These are phyloP conservation scores for Eospalax fontanierii DNA, from an alignment of 2,797 vertebrate genomes.

Conservation along the genomic window DNA sequence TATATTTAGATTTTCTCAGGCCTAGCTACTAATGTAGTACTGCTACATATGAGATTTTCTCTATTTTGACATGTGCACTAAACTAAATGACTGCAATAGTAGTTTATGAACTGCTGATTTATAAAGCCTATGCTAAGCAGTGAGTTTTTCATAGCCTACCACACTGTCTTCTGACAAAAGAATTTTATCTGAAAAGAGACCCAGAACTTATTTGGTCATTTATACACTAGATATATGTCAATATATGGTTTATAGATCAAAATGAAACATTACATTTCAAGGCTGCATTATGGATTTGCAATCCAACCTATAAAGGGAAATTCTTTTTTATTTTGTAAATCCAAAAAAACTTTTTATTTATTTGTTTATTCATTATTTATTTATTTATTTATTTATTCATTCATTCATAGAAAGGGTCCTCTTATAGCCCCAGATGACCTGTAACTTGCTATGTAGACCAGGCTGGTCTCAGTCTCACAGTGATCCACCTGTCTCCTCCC, in stretches of 20 bases:
- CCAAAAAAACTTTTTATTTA: not conserved
- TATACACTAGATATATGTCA: not conserved
- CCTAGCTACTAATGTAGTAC: not conserved
- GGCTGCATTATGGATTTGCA: conserved; percentile 21
- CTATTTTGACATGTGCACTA: conserved; percentile 13
- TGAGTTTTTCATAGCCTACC: conserved; percentile 24
- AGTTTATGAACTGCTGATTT: not conserved
- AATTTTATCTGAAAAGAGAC: not conserved
- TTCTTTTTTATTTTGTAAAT: conserved; percentile 32
- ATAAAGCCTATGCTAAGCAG: not conserved
- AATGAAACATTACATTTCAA: conserved; percentile 13
- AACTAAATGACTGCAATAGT: not conserved
- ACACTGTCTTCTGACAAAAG: not conserved
- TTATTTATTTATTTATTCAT: too few species aligned
- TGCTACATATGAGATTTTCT: not conserved
- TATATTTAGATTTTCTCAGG: not conserved
- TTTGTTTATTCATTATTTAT: too few species aligned
- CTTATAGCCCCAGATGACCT: too few species aligned
- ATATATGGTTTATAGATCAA: not conserved
- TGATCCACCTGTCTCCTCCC: too few species aligned
- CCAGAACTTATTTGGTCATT: not conserved
- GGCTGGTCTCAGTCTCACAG: too few species aligned
- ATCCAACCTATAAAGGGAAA: not conserved
- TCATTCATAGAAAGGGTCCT: too few species aligned
- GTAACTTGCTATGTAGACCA: too few species aligned